Evolutionary conservation across 2,888 invertebrate species (phyloP), one percentile per base, ranked within the genome.

Genomic region (Cataglyphis cursor): DNA sequence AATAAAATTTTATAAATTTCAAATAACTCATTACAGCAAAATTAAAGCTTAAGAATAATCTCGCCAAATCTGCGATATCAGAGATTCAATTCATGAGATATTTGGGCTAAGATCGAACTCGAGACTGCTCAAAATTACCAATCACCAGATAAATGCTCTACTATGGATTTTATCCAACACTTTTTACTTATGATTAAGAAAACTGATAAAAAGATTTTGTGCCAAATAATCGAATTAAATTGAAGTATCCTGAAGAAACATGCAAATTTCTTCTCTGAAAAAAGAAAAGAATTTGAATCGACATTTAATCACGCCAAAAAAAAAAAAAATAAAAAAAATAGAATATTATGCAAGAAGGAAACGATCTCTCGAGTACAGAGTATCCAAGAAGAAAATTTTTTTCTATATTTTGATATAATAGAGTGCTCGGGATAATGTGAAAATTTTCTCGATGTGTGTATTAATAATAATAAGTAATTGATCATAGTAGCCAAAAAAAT

Each of bases 361-460:
- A 68, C 12, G 15, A 80, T 41, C 38, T 38, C 21, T 72, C 10
- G 2, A 12, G n/a, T 18, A 44, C 15, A 5, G 31, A 59, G 15
- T 66, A 21, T 21, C 28, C 18, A 64, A 57, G 10, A 8, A 68
- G 48, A 70, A 38, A 66, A 51, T 44, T 31, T 21, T 44, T 24
- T 74, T 48, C 8, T 4, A n/a, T 41, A 31, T 72, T 73, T 72
- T 73, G 1, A 41, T 44, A 41, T 24, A 48, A 48, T 62, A 35
- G 35, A 24, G 51, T 48, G 15, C 38, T 9, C 35, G 3, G 75
- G 9, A 2, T 70, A n/a, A 51, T 10, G 8, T 28, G 21, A 54
- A 76, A 72, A 21, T 41, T 54, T 70, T 57, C 35, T 78, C 76
- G 35, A 78, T 70, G 41, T 44, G 21, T 48, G 44, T 59, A 59